Conservation (phyloP, 2,797 vertebrate species). For the Bovichtus diacanthus region DNA sequence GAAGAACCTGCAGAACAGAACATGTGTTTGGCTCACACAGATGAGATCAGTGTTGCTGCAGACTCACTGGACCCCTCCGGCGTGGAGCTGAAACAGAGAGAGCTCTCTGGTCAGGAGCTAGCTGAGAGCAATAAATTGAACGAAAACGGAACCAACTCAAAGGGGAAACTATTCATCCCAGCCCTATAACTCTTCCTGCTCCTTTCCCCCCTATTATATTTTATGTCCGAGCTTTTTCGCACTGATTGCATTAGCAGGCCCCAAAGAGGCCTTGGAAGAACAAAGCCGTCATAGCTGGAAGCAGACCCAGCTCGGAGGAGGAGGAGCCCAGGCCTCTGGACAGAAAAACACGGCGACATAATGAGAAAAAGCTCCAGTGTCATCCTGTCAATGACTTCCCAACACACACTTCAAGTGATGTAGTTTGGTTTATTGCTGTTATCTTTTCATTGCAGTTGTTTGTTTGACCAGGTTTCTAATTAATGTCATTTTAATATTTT, state of each 20-base stretch:
- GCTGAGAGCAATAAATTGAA: constrained; percentile 80
- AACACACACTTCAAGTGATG: constrained; percentile 12
- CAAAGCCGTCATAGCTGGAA: constrained; percentile 76
- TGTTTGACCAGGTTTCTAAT: not conserved
- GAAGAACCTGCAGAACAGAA: constrained; percentile 64
- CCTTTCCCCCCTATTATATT: constrained; percentile 79
- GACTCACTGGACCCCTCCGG: constrained; percentile 55
- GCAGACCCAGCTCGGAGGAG: constrained; percentile 48
- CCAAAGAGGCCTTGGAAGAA: constrained; percentile 79
- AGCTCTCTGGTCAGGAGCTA: constrained; percentile 73
- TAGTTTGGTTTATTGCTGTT: not conserved
- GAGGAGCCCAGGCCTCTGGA: constrained; percentile 41
- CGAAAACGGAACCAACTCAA: constrained; percentile 82
- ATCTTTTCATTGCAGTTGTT: not conserved
- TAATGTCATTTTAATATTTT: not conserved
- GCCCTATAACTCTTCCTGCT: constrained; percentile 80
- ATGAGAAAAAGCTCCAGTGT: constrained; percentile 45
- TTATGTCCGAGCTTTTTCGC: constrained; percentile 75
- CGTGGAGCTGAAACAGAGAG: constrained; percentile 58
- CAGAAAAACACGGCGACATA: constrained; percentile 25
- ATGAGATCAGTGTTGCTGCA: constrained; percentile 61
- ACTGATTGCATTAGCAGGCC: constrained; percentile 84
- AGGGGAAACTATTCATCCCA: constrained; percentile 82
- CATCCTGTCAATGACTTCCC: constrained; percentile 53
- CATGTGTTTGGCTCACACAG: constrained; percentile 62